phyloP scores from a whole-genome alignment of 2,888 invertebrate genomes.

The Thelaira solivaga region DNA sequence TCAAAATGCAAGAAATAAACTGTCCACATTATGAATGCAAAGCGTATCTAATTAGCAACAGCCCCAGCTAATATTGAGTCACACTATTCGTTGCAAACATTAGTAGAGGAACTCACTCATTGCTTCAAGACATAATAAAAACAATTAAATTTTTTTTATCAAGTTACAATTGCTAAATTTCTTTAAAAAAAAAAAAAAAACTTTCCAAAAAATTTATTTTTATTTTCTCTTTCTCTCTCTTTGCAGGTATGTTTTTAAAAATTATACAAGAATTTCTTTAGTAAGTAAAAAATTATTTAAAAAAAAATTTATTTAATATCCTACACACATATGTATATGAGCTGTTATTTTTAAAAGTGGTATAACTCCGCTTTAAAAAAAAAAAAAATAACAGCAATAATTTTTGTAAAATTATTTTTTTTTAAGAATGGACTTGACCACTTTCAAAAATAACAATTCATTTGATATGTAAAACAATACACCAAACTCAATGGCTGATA shows the following conservation, averaged over 20 bases:
- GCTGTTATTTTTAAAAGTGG: too few relatives aligned
- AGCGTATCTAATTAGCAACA: background rate
- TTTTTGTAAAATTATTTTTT: too few relatives aligned
- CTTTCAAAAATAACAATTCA: too few relatives aligned
- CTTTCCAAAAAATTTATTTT: too few relatives aligned
- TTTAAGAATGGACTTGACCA: too few relatives aligned
- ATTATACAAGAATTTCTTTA: background rate
- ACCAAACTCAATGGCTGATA: constrained; percentile 29
- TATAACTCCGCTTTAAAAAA: too few relatives aligned
- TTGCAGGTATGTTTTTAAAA: constrained; percentile 26
- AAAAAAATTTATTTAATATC: background rate
- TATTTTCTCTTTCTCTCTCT: background rate
- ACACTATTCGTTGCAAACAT: background rate
- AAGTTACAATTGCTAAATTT: background rate
- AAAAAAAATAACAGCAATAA: too few relatives aligned
- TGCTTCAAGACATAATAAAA: too few relatives aligned
- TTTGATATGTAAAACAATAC: background rate
- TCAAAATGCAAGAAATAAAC: background rate
- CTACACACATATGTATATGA: too few relatives aligned
- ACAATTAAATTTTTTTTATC: too few relatives aligned
- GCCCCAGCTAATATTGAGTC: too few relatives aligned
- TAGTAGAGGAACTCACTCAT: too few relatives aligned
- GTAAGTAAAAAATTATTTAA: constrained; percentile 1
- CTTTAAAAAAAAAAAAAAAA: background rate
- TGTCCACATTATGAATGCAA: background rate